These are phyloP conservation scores for Drosophila hawaiiensis DNA, from an alignment of 2,888 invertebrate genomes.

Conservation along the genomic window DNA sequence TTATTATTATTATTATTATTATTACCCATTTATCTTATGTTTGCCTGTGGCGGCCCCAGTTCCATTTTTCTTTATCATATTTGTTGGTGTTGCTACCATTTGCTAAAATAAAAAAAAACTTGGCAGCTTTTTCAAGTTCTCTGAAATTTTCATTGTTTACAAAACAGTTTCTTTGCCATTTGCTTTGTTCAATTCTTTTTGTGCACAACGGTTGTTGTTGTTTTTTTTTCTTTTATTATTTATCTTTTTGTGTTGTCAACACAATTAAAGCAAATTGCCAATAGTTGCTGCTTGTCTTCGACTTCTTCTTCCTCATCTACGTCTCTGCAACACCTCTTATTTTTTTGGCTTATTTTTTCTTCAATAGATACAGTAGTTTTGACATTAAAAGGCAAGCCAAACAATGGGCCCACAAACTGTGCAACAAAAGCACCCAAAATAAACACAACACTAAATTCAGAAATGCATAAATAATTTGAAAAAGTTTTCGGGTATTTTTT, in stretches of 20 bases:
- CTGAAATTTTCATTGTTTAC: constrained; percentile 27
- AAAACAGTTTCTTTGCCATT: constrained; percentile 22
- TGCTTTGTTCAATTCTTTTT: constrained; percentile 30
- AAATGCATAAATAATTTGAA: constrained; percentile 61
- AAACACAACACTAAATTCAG: constrained; percentile 23
- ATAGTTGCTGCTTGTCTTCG: constrained; percentile 56
- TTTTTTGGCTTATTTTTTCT: neutral
- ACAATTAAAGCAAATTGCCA: constrained; percentile 72
- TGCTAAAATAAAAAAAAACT: constrained; percentile 11
- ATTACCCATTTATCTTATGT: constrained; percentile 4
- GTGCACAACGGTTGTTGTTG: neutral
- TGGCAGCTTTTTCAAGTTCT: constrained; percentile 16
- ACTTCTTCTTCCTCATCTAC: neutral
- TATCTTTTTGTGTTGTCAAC: constrained; percentile 50
- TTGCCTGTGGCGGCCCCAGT: constrained; percentile 9
- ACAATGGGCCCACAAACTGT: constrained; percentile 38
- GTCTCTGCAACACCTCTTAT: constrained; percentile 18
- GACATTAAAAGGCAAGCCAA: constrained; percentile 50
- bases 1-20: constrained; percentile 1
- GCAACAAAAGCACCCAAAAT: constrained; percentile 35
- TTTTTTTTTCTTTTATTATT: constrained; percentile 3
- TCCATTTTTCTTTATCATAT: constrained; percentile 16
- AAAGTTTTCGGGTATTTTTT: constrained; percentile 44
- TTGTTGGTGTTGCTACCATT: constrained; percentile 26
- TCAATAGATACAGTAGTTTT: constrained; percentile 45